Evolutionary conservation across 2,113 vertebrate species (phyloP), one percentile per base, ranked within the genome.

Genomic region (Petaurus breviceps): DNA sequence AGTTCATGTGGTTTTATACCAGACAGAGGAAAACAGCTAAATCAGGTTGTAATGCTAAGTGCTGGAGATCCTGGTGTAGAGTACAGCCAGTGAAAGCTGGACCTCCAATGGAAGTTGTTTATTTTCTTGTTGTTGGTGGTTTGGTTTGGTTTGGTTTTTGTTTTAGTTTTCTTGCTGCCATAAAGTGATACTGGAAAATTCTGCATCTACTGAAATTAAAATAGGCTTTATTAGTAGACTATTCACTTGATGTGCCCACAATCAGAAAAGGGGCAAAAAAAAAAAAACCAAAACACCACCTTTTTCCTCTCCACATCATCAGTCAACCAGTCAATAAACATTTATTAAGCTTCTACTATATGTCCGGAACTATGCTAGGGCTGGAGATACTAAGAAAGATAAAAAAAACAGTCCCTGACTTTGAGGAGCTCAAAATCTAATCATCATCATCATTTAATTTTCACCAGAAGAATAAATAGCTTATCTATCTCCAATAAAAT

Each of bases 31-130:
- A 55, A 50, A 94, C 2, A 92, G 61, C 43, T 43, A 94, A 93
- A 50, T 97, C 84, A 84, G 47, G 96, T 98, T 94, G 77, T 89
- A 97, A 94, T 49, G 93, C 92, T 90, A 68, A 93, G 91, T 47
- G 94, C 55, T 0, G 43, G 92, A 94, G 95, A 97, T 24, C 49
- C 94, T 49, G 46, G 46, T 51, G 84, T 93, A 77, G 90, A 94
- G 91, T 91, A 93, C 84, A 0, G 0, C 49, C 89, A 68, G 23
- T 90, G 92, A 23, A 0, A 55, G 77, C 91, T 92, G 55, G 97
- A 31, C 28, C 92, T 46, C 26, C 51, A 0, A 77, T 95, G 26
- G 26, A 57, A 28, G 55, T 26, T 57, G 9, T 57, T 57, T 57
- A 2, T 57, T 57, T 28, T 49, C 47, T 49, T 49, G 2, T 49